Evolutionary conservation across 2,113 vertebrate species (phyloP).

Genomic region (Sinocyclocheilus anshuiensis): DNA sequence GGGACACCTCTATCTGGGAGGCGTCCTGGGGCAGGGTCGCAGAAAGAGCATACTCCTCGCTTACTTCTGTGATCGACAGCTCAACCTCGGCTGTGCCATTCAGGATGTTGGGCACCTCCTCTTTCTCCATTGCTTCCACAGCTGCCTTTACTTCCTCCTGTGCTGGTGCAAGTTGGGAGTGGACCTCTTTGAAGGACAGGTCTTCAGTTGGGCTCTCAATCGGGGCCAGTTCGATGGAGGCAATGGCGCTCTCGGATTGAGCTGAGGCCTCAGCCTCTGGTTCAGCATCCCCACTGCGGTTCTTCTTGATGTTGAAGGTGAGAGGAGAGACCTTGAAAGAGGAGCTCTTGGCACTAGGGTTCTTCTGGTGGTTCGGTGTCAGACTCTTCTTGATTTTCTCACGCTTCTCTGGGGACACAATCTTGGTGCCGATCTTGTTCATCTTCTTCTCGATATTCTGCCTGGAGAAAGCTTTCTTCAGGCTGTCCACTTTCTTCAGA

Average conservation of each 20-base stretch:
- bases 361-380: slow-evolving; percentile 80
- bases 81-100: slow-evolving; percentile 55
- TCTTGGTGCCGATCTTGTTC: slow-evolving; percentile 91
- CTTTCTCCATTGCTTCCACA: slow-evolving; percentile 60
- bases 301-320: slow-evolving; percentile 71
- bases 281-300: slow-evolving; percentile 52
- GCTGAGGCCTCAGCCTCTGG: slow-evolving; percentile 61
- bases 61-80: slow-evolving; percentile 72
- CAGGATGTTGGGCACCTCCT: not conserved
- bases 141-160: slow-evolving; percentile 63
- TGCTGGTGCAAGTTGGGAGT: slow-evolving; percentile 73
- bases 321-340: slow-evolving; percentile 84
- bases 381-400: slow-evolving; percentile 92
- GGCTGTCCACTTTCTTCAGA: slow-evolving; percentile 93
- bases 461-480: slow-evolving; percentile 94
- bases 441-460: slow-evolving; percentile 98
- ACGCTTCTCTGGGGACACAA: slow-evolving; percentile 87
- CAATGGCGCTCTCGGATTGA: slow-evolving; percentile 38
- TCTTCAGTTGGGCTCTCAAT: slow-evolving; percentile 64
- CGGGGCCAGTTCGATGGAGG: slow-evolving; percentile 60
- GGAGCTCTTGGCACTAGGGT: slow-evolving; percentile 74
- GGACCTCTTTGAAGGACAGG: slow-evolving; percentile 69
- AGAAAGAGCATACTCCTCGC: slow-evolving; percentile 69
- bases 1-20: slow-evolving; percentile 4
- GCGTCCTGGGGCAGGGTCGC: slow-evolving; percentile 68